phyloP scores from a whole-genome alignment of 1,140 invertebrate genomes.

The Micrasema longulum region DNA sequence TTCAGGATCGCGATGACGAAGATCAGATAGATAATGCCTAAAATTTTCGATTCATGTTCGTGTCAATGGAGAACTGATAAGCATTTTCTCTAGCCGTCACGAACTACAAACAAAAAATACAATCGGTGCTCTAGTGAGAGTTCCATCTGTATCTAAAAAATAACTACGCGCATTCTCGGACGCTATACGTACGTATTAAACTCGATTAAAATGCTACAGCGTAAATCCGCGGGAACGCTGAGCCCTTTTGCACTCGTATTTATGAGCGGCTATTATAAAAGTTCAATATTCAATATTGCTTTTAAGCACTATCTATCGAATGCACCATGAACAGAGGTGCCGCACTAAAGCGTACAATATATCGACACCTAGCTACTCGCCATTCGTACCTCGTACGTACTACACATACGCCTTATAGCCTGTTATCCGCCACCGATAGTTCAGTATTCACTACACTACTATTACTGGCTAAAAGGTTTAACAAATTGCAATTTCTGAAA shows the following conservation, averaged over 20 bases:
- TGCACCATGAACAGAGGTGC: conserved; percentile 32
- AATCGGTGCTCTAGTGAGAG: too few relatives aligned
- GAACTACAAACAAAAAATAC: too few relatives aligned
- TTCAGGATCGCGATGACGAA: conserved; percentile 1
- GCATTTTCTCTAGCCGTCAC: too few relatives aligned
- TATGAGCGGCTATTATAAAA: conserved; percentile 40
- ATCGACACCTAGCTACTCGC: too few relatives aligned
- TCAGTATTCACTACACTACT: conserved; percentile 32
- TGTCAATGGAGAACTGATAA: too few relatives aligned
- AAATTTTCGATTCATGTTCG: too few relatives aligned
- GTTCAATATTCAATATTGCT: conserved; percentile 48
- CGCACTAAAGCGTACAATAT: not conserved
- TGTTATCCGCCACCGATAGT: conserved; percentile 46
- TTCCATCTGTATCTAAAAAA: too few relatives aligned
- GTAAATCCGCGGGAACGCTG: not conserved
- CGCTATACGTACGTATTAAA: too few relatives aligned
- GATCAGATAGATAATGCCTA: not conserved
- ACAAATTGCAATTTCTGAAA: conserved; percentile 48
- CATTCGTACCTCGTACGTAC: not conserved
- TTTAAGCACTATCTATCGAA: conserved; percentile 49
- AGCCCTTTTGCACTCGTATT: conserved; percentile 24
- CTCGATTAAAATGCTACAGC: too few relatives aligned
- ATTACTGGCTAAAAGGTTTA: conserved; percentile 52
- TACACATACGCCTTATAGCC: conserved; percentile 18
- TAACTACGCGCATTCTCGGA: too few relatives aligned